These are phyloP conservation scores for Drosophila mayaguana DNA, from an alignment of 2,888 invertebrate species.

Conservation along the genomic window DNA sequence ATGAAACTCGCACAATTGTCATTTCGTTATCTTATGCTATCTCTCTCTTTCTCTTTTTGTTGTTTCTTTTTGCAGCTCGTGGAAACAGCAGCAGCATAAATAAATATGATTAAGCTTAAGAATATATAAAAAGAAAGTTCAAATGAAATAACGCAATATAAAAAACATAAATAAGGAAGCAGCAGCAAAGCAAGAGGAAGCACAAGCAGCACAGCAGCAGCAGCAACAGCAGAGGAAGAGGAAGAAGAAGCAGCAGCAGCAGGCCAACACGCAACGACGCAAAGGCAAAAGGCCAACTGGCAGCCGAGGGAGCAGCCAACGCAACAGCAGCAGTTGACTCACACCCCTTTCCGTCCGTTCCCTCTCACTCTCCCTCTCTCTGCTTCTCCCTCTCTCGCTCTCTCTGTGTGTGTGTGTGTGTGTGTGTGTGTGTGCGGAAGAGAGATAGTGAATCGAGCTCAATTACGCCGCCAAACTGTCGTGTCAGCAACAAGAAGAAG, in stretches of 20 bases:
- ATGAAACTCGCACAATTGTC: slow-evolving; percentile 37
- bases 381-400: neutral
- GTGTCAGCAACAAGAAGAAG: slow-evolving; percentile 70
- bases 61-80: slow-evolving; percentile 39
- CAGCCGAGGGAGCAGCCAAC: slow-evolving; percentile 41
- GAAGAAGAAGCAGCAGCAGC: slow-evolving; percentile 13
- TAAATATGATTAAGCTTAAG: slow-evolving; percentile 79
- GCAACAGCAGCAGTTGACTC: slow-evolving; percentile 21
- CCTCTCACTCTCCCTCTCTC: neutral
- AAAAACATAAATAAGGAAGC: slow-evolving; percentile 73
- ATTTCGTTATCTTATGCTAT: slow-evolving; percentile 37
- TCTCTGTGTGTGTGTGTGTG: neutral
- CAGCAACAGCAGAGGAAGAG: neutral
- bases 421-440: slow-evolving; percentile 1
- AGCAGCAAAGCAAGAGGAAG: slow-evolving; percentile 22
- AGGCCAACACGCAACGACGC: slow-evolving; percentile 31
- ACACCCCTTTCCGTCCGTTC: slow-evolving; percentile 19
- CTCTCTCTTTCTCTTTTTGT: slow-evolving; percentile 19
- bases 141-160: slow-evolving; percentile 79
- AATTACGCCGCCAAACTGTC: slow-evolving; percentile 79
- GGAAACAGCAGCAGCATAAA: slow-evolving; percentile 63
- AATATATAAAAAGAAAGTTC: slow-evolving; percentile 76
- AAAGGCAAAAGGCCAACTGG: slow-evolving; percentile 53
- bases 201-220: slow-evolving; percentile 25
- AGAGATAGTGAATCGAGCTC: slow-evolving; percentile 70